Percentiles rank a stretch among this genome's conserved stretches.
Conservation (phyloP, 2,113 vertebrate genomes). For the Manacus vitellinus region DNA sequence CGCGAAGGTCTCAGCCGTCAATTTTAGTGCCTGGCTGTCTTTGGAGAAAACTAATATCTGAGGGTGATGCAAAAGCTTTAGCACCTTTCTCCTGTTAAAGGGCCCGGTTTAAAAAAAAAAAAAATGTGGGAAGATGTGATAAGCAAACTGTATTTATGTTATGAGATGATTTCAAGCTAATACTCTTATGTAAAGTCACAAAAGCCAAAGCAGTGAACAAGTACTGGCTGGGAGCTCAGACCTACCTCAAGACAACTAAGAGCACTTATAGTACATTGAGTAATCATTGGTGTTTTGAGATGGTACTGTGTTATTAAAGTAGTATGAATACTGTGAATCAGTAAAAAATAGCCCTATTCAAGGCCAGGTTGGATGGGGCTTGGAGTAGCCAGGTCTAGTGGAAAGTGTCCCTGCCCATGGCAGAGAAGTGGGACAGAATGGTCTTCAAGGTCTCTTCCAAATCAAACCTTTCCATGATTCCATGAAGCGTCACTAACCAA, state of each 20-base stretch:
- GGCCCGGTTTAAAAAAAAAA: not conserved
- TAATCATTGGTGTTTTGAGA: not conserved
- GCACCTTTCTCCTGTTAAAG: not conserved
- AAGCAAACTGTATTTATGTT: not conserved
- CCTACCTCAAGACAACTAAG: not conserved
- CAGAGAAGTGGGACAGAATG: not conserved
- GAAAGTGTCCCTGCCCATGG: no score
- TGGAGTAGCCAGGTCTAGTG: no score
- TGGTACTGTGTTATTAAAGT: not conserved
- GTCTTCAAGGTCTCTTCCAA: not conserved
- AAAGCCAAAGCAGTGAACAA: rapidly evolving
- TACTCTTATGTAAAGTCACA: rapidly evolving
- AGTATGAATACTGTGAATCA: not conserved
- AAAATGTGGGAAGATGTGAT: not conserved
- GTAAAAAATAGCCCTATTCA: not conserved
- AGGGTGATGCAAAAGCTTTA: not conserved
- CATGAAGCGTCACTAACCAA: rapidly evolving
- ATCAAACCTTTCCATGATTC: not conserved
- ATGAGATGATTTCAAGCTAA: not conserved
- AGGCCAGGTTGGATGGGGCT: not conserved
- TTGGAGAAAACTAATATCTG: not conserved
- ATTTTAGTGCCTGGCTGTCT: not conserved
- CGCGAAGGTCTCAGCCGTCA: not conserved
- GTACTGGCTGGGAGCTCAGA: rapidly evolving
- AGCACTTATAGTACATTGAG: not conserved